These are phyloP conservation scores for Adoxophyes honmai DNA, from an alignment of 1,140 invertebrate genomes.

Conservation along the genomic window DNA sequence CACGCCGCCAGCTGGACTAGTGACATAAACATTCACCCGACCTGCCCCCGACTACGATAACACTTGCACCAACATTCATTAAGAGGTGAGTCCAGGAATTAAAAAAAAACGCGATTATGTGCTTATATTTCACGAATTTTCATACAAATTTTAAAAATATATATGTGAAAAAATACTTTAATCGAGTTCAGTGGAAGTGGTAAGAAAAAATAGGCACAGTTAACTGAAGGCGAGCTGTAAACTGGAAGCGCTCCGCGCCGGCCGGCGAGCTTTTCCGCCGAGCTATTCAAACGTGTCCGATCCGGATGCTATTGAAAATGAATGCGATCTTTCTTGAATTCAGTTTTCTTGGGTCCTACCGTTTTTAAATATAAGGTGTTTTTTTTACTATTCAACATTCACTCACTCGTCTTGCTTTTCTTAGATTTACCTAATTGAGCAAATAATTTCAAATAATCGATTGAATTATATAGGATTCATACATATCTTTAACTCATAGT, in stretches of 20 bases:
- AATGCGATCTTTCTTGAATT: background rate
- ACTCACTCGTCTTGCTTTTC: too few relatives aligned
- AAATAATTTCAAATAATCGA: too few relatives aligned
- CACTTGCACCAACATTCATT: constrained; percentile 18
- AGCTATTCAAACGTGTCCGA: background rate
- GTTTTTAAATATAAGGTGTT: background rate
- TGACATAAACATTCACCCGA: constrained; percentile 18
- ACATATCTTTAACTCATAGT: too few relatives aligned
- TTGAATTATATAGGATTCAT: too few relatives aligned
- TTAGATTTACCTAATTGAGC: too few relatives aligned
- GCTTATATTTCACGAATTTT: too few relatives aligned
- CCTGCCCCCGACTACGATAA: constrained; percentile 21
- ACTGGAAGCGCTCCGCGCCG: constrained; percentile 23
- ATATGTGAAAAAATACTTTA: background rate
- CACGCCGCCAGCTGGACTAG: constrained; percentile 39
- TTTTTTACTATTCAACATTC: too few relatives aligned
- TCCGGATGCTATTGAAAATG: background rate
- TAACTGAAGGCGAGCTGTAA: constrained; percentile 4
- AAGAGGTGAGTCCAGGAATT: constrained; percentile 29
- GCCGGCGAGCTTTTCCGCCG: constrained; percentile 50
- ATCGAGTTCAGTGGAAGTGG: background rate
- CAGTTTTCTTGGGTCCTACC: background rate
- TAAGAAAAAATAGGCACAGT: background rate
- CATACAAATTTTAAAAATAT: too few relatives aligned
- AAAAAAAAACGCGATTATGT: background rate